Conservation (phyloP, 2,113 vertebrate genomes). For the Oreochromis aureus region DNA sequence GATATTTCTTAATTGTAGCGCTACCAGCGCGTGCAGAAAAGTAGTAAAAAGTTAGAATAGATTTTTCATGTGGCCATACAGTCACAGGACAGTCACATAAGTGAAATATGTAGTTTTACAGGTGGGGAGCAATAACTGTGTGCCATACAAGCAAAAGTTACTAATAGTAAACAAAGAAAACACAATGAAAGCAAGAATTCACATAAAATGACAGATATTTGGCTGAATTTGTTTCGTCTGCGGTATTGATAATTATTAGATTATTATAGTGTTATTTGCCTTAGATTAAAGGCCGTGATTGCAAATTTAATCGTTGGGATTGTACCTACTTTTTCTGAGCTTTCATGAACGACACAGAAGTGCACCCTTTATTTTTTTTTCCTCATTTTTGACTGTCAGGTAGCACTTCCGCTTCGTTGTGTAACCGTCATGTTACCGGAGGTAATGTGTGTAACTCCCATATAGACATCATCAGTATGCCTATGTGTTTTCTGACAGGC, state of each 20-base stretch:
- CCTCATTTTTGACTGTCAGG: background rate
- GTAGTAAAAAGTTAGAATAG: background rate
- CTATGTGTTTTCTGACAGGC: background rate
- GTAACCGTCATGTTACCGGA: background rate
- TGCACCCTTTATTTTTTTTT: fast-evolving
- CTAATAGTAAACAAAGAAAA: background rate
- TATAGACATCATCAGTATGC: background rate
- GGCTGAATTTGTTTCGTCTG: background rate
- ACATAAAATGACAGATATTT: background rate
- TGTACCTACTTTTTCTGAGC: background rate
- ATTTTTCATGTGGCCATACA: background rate
- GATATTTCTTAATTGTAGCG: background rate
- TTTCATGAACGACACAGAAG: background rate
- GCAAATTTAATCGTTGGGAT: background rate
- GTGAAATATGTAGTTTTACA: background rate
- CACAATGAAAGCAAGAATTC: background rate
- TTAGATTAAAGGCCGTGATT: background rate
- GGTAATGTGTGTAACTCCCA: background rate
- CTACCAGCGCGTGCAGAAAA: background rate
- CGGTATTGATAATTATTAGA: background rate
- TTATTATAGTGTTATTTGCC: background rate
- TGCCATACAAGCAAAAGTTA: background rate
- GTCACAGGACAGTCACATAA: background rate
- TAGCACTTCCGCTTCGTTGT: background rate
- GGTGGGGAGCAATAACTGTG: background rate